These are phyloP conservation scores for Ommatoiulus sabulosus DNA, from an alignment of 2,888 invertebrate genomes.

Conservation along the genomic window DNA sequence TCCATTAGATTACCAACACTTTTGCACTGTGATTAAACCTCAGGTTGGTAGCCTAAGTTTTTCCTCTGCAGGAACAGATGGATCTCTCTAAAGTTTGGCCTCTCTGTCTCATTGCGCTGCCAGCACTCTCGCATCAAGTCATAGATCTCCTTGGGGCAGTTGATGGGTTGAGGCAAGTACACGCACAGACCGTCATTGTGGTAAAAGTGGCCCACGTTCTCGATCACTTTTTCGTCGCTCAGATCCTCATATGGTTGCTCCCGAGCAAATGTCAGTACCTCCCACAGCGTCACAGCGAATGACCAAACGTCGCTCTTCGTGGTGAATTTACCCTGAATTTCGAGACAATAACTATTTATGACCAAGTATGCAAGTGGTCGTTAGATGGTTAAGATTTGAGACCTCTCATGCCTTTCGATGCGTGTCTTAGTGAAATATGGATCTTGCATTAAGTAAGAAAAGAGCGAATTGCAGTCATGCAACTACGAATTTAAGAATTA, in stretches of 20 bases:
- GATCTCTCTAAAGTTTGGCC: slow-evolving; percentile 89
- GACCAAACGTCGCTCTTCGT: slow-evolving; percentile 90
- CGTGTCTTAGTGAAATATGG: no score
- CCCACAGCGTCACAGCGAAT: slow-evolving; percentile 89
- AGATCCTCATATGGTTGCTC: slow-evolving; percentile 85
- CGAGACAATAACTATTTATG: slow-evolving; percentile 14
- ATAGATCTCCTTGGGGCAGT: slow-evolving; percentile 88
- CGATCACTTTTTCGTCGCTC: slow-evolving; percentile 83
- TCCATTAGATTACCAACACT: background rate
- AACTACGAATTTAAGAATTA: no score
- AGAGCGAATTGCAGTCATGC: no score
- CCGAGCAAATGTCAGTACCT: slow-evolving; percentile 84
- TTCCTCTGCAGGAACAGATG: slow-evolving; percentile 86
- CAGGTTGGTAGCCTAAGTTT: slow-evolving; percentile 72
- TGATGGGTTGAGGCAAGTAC: slow-evolving; percentile 77
- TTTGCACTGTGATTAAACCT: slow-evolving; percentile 49
- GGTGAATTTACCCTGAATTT: slow-evolving; percentile 83
- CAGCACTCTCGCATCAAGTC: slow-evolving; percentile 94
- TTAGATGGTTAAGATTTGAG: no score
- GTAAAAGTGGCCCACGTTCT: slow-evolving; percentile 84
- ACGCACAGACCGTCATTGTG: slow-evolving; percentile 79
- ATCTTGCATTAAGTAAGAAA: no score
- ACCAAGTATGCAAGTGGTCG: background rate
- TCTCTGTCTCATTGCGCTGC: slow-evolving; percentile 82
- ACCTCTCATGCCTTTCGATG: no score